These are phyloP conservation scores for Litoditis marina DNA, from an alignment of 2,888 invertebrate genomes.

Conservation along the genomic window DNA sequence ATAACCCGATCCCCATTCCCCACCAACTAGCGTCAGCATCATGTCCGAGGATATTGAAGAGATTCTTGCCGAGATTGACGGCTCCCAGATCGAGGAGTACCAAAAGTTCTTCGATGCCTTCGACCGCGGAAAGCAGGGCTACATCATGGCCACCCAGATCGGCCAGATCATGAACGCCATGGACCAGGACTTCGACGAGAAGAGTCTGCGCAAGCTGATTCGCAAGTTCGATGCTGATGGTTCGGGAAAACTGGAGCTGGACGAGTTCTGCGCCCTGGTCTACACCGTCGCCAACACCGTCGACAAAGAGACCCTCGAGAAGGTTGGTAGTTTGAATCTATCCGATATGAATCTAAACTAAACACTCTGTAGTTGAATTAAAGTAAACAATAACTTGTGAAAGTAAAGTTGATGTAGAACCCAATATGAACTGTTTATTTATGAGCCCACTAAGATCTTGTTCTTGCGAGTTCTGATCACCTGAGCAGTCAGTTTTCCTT, in stretches of 20 bases:
- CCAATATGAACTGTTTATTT: too few species aligned
- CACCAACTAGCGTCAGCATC: too few species aligned
- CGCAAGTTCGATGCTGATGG: conserved; percentile 61
- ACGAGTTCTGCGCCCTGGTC: conserved; percentile 64
- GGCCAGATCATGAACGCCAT: conserved; percentile 61
- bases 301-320: conserved; percentile 85
- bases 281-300: conserved; percentile 64
- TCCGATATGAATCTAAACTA: too few species aligned
- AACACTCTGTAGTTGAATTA: too few species aligned
- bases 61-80: conserved; percentile 61
- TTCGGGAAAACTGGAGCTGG: conserved; percentile 64
- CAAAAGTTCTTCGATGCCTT: conserved; percentile 62
- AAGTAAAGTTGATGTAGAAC: too few species aligned
- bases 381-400: too few species aligned
- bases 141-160: conserved; percentile 62
- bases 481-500: too few species aligned
- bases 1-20: too few species aligned
- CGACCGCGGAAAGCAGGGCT: conserved; percentile 62
- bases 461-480: too few species aligned
- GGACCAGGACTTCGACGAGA: conserved; percentile 59
- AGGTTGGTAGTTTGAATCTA: too few species aligned
- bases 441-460: too few species aligned
- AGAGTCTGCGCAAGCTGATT: conserved; percentile 59
- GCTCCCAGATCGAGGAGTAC: conserved; percentile 61
- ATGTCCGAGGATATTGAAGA: conserved; percentile 62